These are phyloP conservation scores for Pyrgus malvae DNA, from an alignment of 2,888 invertebrate species.

Conservation along the genomic window DNA sequence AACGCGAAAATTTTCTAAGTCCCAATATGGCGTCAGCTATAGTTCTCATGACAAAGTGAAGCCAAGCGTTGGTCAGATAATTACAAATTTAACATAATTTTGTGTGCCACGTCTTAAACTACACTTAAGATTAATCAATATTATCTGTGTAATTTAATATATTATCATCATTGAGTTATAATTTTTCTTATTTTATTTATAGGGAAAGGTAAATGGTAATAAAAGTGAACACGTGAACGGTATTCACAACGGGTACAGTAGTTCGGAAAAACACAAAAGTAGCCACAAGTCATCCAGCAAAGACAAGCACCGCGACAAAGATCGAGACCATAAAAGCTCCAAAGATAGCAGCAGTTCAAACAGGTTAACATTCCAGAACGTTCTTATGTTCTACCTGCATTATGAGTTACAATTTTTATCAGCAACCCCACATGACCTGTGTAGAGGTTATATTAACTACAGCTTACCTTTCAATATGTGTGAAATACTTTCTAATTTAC, in stretches of 20 bases:
- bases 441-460: constrained; percentile 15
- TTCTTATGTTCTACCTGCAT: constrained; percentile 40
- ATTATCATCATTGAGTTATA: constrained; percentile 12
- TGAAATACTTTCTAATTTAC: too few species aligned
- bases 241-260: constrained; percentile 88
- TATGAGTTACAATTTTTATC: constrained; percentile 14
- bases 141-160: constrained; percentile 8
- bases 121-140: background rate
- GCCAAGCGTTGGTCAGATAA: constrained; percentile 62
- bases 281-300: constrained; percentile 85
- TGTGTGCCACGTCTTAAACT: constrained; percentile 2
- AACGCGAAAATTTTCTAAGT: constrained; percentile 85
- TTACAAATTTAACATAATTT: constrained; percentile 3
- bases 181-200: constrained; percentile 30
- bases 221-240: constrained; percentile 87
- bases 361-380: constrained; percentile 73
- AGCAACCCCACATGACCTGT: background rate
- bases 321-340: constrained; percentile 82
- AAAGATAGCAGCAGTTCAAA: constrained; percentile 75
- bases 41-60: constrained; percentile 76
- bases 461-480: too few species aligned
- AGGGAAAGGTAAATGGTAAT: constrained; percentile 80
- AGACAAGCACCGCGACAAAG: constrained; percentile 86
- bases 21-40: constrained; percentile 94
- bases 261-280: constrained; percentile 79